These are phyloP conservation scores for Sycobia sp. DNA, from an alignment of 1,140 invertebrate species.

Conservation along the genomic window DNA sequence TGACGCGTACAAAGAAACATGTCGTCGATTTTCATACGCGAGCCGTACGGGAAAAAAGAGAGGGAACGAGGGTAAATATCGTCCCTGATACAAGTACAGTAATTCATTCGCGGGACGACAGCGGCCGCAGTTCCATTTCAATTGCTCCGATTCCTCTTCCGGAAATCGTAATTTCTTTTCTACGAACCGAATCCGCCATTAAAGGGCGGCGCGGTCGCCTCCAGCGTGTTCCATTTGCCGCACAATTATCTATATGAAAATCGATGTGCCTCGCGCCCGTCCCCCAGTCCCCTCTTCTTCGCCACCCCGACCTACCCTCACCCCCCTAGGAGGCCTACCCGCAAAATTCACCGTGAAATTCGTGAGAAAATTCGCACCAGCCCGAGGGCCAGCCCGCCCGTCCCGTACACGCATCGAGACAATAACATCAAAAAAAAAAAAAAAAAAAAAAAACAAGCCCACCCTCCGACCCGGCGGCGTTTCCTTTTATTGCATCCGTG, in stretches of 20 bases:
- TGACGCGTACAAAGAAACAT: no score
- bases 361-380: conserved; percentile 36
- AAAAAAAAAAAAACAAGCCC: no score
- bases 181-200: conserved; percentile 1
- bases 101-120: no score
- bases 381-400: neutral
- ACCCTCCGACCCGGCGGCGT: conserved; percentile 1
- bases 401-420: no score
- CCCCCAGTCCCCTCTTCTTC: neutral
- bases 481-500: conserved; percentile 35
- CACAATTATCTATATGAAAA: conserved; percentile 29
- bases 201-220: neutral
- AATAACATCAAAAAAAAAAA: no score
- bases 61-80: no score
- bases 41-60: no score
- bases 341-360: conserved; percentile 22
- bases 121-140: no score
- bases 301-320: neutral
- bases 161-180: no score
- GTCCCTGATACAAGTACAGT: no score
- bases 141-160: no score
- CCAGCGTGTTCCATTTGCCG: conserved; percentile 28
- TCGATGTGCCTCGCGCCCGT: conserved; percentile 10
- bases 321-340: conserved; percentile 4
- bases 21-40: no score